Evolutionary conservation across 64 coral and sea anemone species (phyloP).

Genomic region (Porites australiensis): DNA sequence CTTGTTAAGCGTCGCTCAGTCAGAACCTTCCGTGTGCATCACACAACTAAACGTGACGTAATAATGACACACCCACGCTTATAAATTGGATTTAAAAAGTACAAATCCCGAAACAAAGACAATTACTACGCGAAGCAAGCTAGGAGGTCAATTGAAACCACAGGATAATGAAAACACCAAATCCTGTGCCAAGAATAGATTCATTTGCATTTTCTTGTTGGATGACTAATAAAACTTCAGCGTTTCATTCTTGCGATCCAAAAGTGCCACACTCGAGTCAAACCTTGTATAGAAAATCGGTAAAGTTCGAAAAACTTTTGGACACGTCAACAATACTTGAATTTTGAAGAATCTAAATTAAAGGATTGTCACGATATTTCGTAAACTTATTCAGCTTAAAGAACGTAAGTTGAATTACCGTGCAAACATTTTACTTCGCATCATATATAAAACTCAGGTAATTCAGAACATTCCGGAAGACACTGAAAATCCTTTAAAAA

Average conservation of each 20-base stretch:
- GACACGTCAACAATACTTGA: too few relatives aligned
- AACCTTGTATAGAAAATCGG: too few relatives aligned
- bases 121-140: background rate
- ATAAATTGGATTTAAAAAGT: constrained; percentile 16
- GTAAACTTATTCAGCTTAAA: background rate
- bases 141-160: constrained; percentile 32
- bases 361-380: background rate
- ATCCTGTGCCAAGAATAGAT: background rate
- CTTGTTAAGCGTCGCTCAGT: background rate
- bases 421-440: background rate
- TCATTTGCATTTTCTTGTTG: background rate
- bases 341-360: too few relatives aligned
- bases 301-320: too few relatives aligned
- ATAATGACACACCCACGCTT: constrained; percentile 2
- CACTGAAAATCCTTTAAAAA: too few relatives aligned
- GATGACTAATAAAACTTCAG: background rate
- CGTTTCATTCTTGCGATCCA: too few relatives aligned
- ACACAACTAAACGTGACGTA: constrained; percentile 26
- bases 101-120: constrained; percentile 22
- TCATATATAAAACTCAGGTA: too few relatives aligned
- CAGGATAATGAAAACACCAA: constrained; percentile 4
- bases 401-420: background rate
- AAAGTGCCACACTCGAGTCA: too few relatives aligned
- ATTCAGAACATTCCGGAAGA: too few relatives aligned
- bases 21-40: background rate